phyloP scores from a whole-genome alignment of 2,888 invertebrate genomes.

The Anagyrus pseudococci region DNA sequence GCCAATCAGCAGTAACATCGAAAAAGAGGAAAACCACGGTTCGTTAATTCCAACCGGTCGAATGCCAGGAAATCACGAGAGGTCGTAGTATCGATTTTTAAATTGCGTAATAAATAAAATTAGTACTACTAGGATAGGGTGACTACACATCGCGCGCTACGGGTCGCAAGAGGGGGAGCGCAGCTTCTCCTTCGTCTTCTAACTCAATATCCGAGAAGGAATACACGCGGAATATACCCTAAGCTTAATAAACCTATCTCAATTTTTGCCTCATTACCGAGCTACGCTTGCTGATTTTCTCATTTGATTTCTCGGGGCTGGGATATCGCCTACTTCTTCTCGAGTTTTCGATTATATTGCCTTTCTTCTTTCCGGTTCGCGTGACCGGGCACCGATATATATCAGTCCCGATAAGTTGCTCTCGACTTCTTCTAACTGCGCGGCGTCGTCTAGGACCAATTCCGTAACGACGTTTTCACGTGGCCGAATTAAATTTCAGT shows the following conservation, averaged over 20 bases:
- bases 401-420: too few relatives aligned
- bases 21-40: conserved; percentile 7
- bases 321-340: conserved; percentile 12
- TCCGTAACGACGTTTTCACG: too few relatives aligned
- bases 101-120: conserved; percentile 61
- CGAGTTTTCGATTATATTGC: background rate
- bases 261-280: conserved; percentile 60
- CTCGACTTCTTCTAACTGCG: too few relatives aligned
- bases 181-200: conserved; percentile 55
- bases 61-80: conserved; percentile 28
- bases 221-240: too few relatives aligned
- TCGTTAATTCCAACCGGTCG: conserved; percentile 26
- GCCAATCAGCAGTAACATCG: conserved; percentile 12
- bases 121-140: conserved; percentile 51
- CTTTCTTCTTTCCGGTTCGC: background rate
- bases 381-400: too few relatives aligned
- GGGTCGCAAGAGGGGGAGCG: too few relatives aligned
- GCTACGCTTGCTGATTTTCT: conserved; percentile 49
- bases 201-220: too few relatives aligned
- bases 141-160: too few relatives aligned
- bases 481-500: too few relatives aligned
- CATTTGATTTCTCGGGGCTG: conserved; percentile 50
- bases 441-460: too few relatives aligned
- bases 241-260: conserved; percentile 61
- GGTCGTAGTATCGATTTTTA: conserved; percentile 57